phyloP scores from a whole-genome alignment of 35 echinoderm and acorn worm species.

The Acanthaster planci region DNA sequence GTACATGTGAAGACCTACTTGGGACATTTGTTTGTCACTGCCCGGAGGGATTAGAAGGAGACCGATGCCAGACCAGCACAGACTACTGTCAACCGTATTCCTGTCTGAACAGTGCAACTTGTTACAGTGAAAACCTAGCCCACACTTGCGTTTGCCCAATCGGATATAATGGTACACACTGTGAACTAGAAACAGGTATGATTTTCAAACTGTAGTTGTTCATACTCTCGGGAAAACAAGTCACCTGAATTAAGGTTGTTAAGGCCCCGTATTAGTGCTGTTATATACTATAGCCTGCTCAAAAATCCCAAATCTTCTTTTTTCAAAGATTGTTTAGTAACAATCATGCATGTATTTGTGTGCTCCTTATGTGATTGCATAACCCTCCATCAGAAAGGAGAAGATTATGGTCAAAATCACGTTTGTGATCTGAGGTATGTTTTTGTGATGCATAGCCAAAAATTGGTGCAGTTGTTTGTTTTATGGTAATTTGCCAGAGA shows the following conservation, averaged over 20 bases:
- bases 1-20: neutral
- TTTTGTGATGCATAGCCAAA: too few species aligned
- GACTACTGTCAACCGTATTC: neutral
- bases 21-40: neutral
- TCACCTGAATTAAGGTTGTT: conserved; percentile 9
- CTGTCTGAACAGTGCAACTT: neutral
- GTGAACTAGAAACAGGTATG: neutral
- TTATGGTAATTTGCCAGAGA: too few species aligned
- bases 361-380: too few species aligned
- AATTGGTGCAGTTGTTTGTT: too few species aligned
- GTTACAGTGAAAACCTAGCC: neutral
- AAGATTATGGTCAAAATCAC: too few species aligned
- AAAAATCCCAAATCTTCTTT: too few species aligned
- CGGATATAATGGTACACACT: neutral
- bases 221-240: conserved; percentile 28
- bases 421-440: too few species aligned
- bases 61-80: conserved; percentile 5
- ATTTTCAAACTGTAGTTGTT: conserved; percentile 30
- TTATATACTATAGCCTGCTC: too few species aligned
- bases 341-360: too few species aligned
- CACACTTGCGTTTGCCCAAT: neutral
- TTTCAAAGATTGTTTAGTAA: too few species aligned
- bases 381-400: too few species aligned
- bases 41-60: conserved; percentile 3
- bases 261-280: too few species aligned